phyloP scores from a whole-genome alignment of 2,888 invertebrate genomes.

The Drosophila atripex region DNA sequence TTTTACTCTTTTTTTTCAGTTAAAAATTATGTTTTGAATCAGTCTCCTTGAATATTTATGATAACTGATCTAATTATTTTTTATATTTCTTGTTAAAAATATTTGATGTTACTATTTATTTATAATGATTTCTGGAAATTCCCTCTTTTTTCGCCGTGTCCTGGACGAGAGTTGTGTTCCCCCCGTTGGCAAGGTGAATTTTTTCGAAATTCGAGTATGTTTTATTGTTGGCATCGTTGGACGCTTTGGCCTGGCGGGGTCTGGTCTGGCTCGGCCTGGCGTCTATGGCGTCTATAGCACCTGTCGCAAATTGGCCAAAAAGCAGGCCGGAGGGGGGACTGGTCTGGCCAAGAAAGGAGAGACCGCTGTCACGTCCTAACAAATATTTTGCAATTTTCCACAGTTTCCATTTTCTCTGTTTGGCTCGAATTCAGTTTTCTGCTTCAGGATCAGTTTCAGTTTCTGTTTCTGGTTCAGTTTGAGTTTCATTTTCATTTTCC shows the following conservation, averaged over 20 bases:
- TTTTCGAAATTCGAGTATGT: slow-evolving; percentile 12
- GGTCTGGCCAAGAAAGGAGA: background rate
- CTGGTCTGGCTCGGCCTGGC: slow-evolving; percentile 16
- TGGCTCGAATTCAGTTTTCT: background rate
- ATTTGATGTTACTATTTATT: background rate
- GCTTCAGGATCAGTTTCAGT: background rate
- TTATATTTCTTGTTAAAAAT: no score
- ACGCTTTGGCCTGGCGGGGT: slow-evolving; percentile 1
- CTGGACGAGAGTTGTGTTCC: background rate
- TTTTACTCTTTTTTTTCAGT: no score
- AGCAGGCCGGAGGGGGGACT: background rate
- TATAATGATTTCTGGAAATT: background rate
- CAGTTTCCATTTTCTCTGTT: slow-evolving; percentile 16
- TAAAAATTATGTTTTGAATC: no score
- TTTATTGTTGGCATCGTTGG: slow-evolving; percentile 22
- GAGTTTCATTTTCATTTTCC: background rate
- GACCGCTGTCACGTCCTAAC: slow-evolving; percentile 58
- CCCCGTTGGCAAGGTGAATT: background rate
- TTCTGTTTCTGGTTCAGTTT: background rate
- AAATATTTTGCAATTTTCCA: slow-evolving; percentile 57
- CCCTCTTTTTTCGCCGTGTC: background rate
- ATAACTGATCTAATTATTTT: no score
- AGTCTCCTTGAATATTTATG: no score
- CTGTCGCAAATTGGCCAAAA: slow-evolving; percentile 58
- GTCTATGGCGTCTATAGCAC: slow-evolving; percentile 41